Base-by-base conservation (phyloP, 2,888 invertebrate species). In the Calephelis perditalis region DNA sequence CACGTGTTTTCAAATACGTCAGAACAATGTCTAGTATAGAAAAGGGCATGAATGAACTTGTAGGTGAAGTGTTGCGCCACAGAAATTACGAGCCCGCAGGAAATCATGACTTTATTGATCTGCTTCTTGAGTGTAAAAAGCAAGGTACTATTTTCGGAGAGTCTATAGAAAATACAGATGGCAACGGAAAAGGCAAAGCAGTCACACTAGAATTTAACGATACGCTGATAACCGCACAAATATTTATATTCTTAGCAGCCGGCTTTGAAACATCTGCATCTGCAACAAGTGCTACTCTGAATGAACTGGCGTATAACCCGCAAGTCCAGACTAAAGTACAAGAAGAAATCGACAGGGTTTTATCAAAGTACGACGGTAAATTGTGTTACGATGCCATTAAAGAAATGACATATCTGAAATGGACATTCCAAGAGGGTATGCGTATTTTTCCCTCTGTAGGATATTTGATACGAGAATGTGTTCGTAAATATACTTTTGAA, bases 241-340 rank as follows among this genome's bases (percentile, higher is more conserved):
- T 68, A 3, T 84, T 86, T 56, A 74, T 86, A 10, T 86, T 86
- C 67, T 85, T 85, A 49, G 82, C 81, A 1, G 91, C 90, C 91
- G 0, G 15, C 15, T 15, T 15, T 15, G 15, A 15, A 15, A 15
- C 15, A 15, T 15, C 15, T 15, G 15, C 15, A 15, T 15, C 15
- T 15, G 15, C 15, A 15, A 15, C 15, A 15, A 15, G 15, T 15
- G 15, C 15, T 15, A 79, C 84, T 4, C 68, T 85, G 52, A 82
- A 84, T 62, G 77, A 85, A 68, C 73, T 15, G 15, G 15, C 15
- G 15, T 15, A 15, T 1, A 15, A 15, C 15, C 15, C 1, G 15
- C 15, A 15, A 15, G 15, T 15, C 15, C 15, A 15, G 15, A 15
- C 15, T 15, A 15, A 15, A 15, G 15, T 15, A 15, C 15, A 15